Base-by-base conservation (phyloP, 2,888 invertebrate species). In the Tridacna gigas region DNA sequence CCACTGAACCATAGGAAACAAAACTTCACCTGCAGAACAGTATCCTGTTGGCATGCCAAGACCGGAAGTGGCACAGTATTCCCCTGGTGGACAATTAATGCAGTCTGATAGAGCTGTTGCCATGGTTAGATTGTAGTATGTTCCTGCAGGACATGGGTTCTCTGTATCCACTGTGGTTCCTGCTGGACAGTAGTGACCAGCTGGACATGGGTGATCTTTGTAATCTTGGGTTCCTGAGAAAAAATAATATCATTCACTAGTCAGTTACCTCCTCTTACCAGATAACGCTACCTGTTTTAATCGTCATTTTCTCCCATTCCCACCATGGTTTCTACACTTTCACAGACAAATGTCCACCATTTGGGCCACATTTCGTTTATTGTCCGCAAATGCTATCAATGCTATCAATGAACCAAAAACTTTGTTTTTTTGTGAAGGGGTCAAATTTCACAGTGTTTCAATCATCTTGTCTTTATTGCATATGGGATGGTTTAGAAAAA, bases 131-230 rank as follows among this genome's bases (percentile, higher is more conserved):
- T 93, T 93, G 86, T 90, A 93, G 89, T 89, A 94, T 22, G 93
- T 92, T 47, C 93, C 91, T 3, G 91, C 89, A 47, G 93, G 93
- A 81, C 94, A 94, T 12, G 93, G 92, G 86, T 88, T 91, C 89
- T 92, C 89, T 15, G 89, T 88, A 25, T 89, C 83, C 9, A 83
- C 79, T n/a, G 85, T 77, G 9, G 93, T 94, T 15, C 92, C 92
- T 7, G 88, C 88, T 45, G 93, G 93, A 78, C 94, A 94, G 88
- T 93, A 93, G 81, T 93, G 89, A 15, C 94, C 94, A 11, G 89
- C 74, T 13, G 93, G 93, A 80, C 94, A 94, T 2, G 92, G 91
- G 26, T 89, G 90, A 78, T 89, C 86, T 61, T 81, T 69, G 86
- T 91, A 94, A 22, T 91, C 90, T 20, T 88, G 89, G 4, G 91